Evolutionary conservation across 2,888 invertebrate genomes (phyloP), one percentile per base, ranked within the genome.

Genomic region (Calliphora vomitoria): DNA sequence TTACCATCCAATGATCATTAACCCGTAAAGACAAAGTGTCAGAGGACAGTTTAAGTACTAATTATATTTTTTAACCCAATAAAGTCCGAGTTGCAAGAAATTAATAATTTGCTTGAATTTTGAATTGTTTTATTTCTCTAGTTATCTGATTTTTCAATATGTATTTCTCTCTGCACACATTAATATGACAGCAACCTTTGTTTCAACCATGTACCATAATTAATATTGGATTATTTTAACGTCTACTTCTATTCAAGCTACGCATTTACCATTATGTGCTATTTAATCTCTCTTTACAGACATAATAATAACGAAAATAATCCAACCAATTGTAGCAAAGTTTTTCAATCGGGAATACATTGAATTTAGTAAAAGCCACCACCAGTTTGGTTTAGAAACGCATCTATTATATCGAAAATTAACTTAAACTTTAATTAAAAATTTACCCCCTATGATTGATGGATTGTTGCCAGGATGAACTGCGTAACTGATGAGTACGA

Each of bases 331-430:
- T 44, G 44, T 44, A 44, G 44, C 44, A 44, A 11, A 35, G 35
- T 35, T 35, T 35, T 44, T 11, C 13, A n/a, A 15, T 47, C 47
- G 15, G 15, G 47, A n/a, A 55, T 55, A 55, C 1, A 20, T 55
- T 6, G 20, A 20, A 55, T 55, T 55, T 18, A 55, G 55, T 8
- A 18, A 55, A 55, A 55, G 55, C 0, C 55, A 20, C 55, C 55
- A 55, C 55, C 18, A 55, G 6, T 50, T 50, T n/a, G n/a, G n/a
- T 50, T 50, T 50, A n/a, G 50, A n/a, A 50, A n/a, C n/a, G n/a
- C 50, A 50, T 50, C 50, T 50, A 50, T 50, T 50, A 50, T 50
- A n/a, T 50, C 6, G 55, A 55, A 55, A 55, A 55, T 55, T 55
- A 55, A 55, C 18, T 55, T 55, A 20, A 20, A 55, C 20, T 55